A percentile compares a stretch with the other conserved stretches of the same genome.
Evolutionary conservation across 2,113 vertebrate species (phyloP).

Genomic region (Pachyramphus minor): DNA sequence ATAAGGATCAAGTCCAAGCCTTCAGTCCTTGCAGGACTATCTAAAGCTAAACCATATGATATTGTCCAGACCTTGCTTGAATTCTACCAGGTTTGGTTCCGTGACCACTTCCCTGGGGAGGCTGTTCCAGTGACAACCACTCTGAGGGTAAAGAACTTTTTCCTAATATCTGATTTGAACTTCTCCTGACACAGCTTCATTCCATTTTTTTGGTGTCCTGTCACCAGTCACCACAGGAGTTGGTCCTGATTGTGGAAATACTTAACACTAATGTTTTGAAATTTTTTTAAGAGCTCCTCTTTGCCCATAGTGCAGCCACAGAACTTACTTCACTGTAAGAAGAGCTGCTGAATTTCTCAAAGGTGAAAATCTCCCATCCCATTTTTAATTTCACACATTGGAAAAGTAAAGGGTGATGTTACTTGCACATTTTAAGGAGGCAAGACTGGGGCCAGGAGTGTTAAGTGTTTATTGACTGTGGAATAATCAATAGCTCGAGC

Average conservation of each 20-base stretch:
- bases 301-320: background rate
- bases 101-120: background rate
- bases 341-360: background rate
- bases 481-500: background rate
- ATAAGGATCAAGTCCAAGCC: too few species aligned
- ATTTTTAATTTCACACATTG: background rate
- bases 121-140: too few species aligned
- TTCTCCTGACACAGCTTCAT: background rate
- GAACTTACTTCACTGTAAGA: background rate
- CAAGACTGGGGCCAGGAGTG: background rate
- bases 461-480: background rate
- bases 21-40: background rate
- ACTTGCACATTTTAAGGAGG: background rate
- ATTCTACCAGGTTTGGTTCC: background rate
- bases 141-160: background rate
- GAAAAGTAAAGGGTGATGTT: background rate
- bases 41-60: background rate
- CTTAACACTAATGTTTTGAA: fast-evolving
- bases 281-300: background rate
- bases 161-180: fast-evolving
- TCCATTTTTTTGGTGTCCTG: background rate
- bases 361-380: background rate
- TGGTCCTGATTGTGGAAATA: background rate
- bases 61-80: background rate
- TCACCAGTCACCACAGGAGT: fast-evolving